Conservation (phyloP, 2,888 invertebrate genomes). For the Pinctada fucata region DNA sequence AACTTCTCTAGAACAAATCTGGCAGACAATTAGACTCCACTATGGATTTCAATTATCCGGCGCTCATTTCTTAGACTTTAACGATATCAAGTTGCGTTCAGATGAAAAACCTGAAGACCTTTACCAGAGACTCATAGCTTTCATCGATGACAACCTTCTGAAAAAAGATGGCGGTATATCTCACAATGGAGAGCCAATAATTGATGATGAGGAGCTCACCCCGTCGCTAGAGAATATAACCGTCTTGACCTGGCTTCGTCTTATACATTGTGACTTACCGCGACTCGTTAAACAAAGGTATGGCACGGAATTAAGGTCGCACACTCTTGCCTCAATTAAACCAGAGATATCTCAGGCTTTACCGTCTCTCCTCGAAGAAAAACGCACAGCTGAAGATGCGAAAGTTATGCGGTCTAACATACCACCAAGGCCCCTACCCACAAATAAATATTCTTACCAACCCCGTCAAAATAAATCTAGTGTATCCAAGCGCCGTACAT, state of each 20-base stretch:
- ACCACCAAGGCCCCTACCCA: no score
- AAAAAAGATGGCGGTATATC: slow-evolving; percentile 27
- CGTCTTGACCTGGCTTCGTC: no score
- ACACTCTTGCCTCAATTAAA: slow-evolving; percentile 19
- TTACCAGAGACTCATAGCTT: slow-evolving; percentile 39
- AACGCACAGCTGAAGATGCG: slow-evolving; percentile 17
- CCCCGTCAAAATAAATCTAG: no score
- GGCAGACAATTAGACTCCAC: slow-evolving; percentile 45
- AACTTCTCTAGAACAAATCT: slow-evolving; percentile 39
- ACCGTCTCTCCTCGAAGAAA: no score
- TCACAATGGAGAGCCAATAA: slow-evolving; percentile 35
- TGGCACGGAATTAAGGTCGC: slow-evolving; percentile 22
- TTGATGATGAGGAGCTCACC: no score
- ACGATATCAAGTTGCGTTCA: slow-evolving; percentile 34
- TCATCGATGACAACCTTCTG: slow-evolving; percentile 45
- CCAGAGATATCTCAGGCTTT: slow-evolving; percentile 15
- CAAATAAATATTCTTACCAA: no score
- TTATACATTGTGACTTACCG: no score
- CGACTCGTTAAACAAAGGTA: no score
- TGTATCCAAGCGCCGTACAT: no score
- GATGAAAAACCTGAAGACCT: slow-evolving; percentile 47
- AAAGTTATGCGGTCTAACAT: background rate
- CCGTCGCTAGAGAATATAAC: no score
- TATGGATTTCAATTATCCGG: slow-evolving; percentile 52
- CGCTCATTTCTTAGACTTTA: slow-evolving; percentile 44